Evolutionary conservation across 1,140 invertebrate genomes (phyloP), one percentile per base, ranked within the genome.

Genomic region (Mylabris phalerata): DNA sequence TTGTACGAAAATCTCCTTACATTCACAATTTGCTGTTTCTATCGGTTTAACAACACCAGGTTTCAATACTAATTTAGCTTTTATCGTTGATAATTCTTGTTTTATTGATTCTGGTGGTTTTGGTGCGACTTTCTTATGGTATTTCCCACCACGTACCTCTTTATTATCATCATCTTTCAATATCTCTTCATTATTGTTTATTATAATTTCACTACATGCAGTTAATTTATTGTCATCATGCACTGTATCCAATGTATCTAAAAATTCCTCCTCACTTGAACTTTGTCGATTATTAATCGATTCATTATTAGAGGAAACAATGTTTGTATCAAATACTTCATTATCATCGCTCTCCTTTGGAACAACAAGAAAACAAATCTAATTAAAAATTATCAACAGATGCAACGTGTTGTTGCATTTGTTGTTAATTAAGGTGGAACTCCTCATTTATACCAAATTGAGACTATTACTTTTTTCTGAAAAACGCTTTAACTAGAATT

Each of bases 251-350:
- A 61, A 48, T 13, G 61, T 63, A 63, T 72, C 71, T 55, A 61
- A 49, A 68, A 72, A 71, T 48, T 73, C 71, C 25, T 63, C 66
- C 66, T 72, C 71, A 64, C 69, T 71, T 60, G 67, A 68, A 39
- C 62, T 48, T 3, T 60, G 44, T 55, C 39, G 5, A 63, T 56
- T 57, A 48, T 57, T 42, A 10, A 42, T 10, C 11, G 55, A 47
- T 50, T 63, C 46, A 52, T 68, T 64, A 40, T 69, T 69, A 39
- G 57, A 46, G 47, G 65, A 68, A 10, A 68, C 51, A 44, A 68
- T 55, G 47, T 69, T 69, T 51, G 64, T 66, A 42, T 69, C 67
- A 55, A 63, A 69, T 40, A 62, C 58, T 59, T 69, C 66, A 48
- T 63, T 67, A 27, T 68, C 67, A 45, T 66, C 66, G 52, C 66